These are phyloP conservation scores for Heptranchias perlo DNA, from an alignment of 2,113 vertebrate genomes.

Conservation along the genomic window DNA sequence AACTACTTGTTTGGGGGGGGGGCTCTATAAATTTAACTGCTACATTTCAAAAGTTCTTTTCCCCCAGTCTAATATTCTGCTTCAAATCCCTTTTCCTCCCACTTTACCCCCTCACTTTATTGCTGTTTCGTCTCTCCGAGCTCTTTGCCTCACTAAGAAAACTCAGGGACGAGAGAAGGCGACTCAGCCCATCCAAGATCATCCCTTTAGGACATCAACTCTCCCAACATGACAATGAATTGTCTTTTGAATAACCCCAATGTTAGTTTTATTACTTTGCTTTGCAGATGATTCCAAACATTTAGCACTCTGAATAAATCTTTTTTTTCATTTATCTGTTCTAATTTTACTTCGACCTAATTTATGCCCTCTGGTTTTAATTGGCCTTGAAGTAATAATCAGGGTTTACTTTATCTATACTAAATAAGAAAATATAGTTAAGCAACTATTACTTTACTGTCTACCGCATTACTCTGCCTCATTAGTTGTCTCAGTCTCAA, in stretches of 20 bases:
- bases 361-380: neutral
- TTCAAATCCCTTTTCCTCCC: too few relatives aligned
- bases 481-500: neutral
- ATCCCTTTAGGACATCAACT: neutral
- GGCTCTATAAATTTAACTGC: too few relatives aligned
- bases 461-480: neutral
- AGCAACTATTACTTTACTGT: neutral
- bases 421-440: neutral
- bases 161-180: neutral
- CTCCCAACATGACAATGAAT: neutral
- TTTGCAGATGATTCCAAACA: neutral
- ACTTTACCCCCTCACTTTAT: too few relatives aligned
- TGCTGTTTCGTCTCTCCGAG: too few relatives aligned
- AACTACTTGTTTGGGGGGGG: too few relatives aligned
- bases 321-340: neutral
- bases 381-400: neutral
- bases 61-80: too few relatives aligned
- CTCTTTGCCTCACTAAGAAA: too few relatives aligned
- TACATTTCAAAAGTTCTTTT: too few relatives aligned
- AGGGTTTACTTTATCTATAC: neutral
- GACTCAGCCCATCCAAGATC: neutral
- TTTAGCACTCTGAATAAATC: neutral
- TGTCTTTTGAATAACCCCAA: neutral
- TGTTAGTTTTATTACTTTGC: neutral
- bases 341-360: neutral